Evolutionary conservation across 37 sponge, comb jelly and placozoan species (phyloP).

Genomic region (Dysidea cf. avara): DNA sequence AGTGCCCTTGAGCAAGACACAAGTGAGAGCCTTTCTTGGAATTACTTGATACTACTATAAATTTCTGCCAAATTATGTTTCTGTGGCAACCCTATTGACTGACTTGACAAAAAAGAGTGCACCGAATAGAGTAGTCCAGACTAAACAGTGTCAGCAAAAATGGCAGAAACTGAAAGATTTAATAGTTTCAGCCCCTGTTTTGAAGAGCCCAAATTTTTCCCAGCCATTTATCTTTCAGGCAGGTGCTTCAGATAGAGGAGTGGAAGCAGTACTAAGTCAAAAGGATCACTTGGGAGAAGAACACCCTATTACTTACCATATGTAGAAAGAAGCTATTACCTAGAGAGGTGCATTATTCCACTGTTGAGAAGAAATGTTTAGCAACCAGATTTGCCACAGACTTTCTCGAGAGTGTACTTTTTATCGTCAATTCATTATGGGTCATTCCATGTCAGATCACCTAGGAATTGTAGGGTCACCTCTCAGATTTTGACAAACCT

Average conservation of each 20-base stretch:
- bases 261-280: conserved; percentile 56
- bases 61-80: conserved; percentile 29
- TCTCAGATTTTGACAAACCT: too few species aligned
- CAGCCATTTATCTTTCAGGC: conserved; percentile 37
- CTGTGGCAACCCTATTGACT: conserved; percentile 18
- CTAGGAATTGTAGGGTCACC: too few species aligned
- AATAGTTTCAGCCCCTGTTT: conserved; percentile 11
- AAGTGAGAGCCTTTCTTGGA: conserved; percentile 38
- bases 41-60: conserved; percentile 36
- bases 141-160: conserved; percentile 14
- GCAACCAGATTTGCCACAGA: conserved; percentile 37
- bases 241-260: conserved; percentile 43
- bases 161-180: conserved; percentile 16
- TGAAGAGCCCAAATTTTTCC: conserved; percentile 18
- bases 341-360: conserved; percentile 33
- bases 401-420: too few species aligned
- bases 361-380: conserved; percentile 58
- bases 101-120: conserved; percentile 41
- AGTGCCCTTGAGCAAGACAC: conserved; percentile 17
- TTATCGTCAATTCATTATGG: too few species aligned
- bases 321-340: conserved; percentile 40
- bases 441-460: too few species aligned
- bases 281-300: conserved; percentile 23
- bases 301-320: conserved; percentile 49
- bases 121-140: too few species aligned